Percentiles rank a stretch among this genome's conserved stretches.
Conservation (phyloP, 2,888 invertebrate genomes). For the Eurytoma californica region DNA sequence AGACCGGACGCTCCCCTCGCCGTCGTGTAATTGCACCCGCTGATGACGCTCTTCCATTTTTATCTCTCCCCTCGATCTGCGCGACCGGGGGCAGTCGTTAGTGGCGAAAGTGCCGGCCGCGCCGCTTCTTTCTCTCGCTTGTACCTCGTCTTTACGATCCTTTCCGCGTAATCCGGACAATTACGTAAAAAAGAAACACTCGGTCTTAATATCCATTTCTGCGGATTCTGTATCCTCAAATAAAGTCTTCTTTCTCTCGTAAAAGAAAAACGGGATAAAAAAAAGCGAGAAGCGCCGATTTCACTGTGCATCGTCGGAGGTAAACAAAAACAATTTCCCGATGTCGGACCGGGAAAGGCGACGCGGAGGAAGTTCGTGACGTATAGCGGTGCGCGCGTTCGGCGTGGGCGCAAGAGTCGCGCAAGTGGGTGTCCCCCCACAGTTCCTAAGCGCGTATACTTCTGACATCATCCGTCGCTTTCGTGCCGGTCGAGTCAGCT, state of each 20-base stretch:
- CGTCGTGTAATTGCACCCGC: too few relatives aligned
- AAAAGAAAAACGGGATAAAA: neutral
- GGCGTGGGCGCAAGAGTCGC: slow-evolving; percentile 7
- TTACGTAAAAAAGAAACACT: neutral
- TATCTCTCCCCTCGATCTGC: too few relatives aligned
- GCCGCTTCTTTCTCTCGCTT: neutral
- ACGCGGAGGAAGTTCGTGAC: neutral
- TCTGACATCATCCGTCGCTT: slow-evolving; percentile 54
- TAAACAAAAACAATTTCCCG: neutral
- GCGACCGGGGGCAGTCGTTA: neutral
- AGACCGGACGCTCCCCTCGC: too few relatives aligned
- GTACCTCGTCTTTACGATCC: neutral
- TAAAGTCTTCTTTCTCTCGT: too few relatives aligned
- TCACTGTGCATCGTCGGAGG: neutral
- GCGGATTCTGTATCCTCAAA: too few relatives aligned
- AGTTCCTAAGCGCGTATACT: neutral
- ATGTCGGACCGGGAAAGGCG: neutral
- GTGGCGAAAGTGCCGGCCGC: slow-evolving; percentile 16
- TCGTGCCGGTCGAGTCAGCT: slow-evolving; percentile 50
- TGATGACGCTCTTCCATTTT: too few relatives aligned
- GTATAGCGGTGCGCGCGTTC: neutral
- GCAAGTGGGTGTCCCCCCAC: slow-evolving; percentile 45
- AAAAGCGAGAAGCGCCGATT: neutral
- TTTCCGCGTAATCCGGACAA: neutral
- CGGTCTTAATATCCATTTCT: neutral